Base-by-base conservation (phyloP, 2,113 vertebrate genomes). In the Seriola quinqueradiata region DNA sequence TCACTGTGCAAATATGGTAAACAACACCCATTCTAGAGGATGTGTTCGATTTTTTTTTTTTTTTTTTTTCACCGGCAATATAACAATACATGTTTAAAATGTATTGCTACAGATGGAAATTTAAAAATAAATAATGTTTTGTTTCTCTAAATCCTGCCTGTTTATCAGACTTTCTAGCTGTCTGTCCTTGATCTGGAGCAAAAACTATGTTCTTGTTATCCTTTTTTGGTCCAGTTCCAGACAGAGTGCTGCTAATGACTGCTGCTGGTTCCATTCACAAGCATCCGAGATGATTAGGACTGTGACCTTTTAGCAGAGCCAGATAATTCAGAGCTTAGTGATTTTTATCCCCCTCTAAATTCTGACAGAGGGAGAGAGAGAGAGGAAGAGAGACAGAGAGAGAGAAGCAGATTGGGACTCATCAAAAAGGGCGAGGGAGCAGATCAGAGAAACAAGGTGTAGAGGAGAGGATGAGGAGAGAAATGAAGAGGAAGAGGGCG, bases 221-320 rank as follows among this genome's bases (percentile, higher is more conserved):
- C 54, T 50, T 48, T 71, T 63, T 71, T 32, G 59, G 60, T 88
- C 73, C 2, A 4, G 42, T 64, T 72, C 76, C 86, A 85, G 89
- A 84, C 84, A 88, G 84, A 80, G 75, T 55, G 87, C 77, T 52
- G 85, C 85, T 94, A 93, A 94, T 93, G 92, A 89, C 86, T 80
- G 68, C 79, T 81, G 75, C 85, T 86, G 84, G 81, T 86, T 85
- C 81, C 67, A 46, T 70, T 90, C 82, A 69, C 72, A 68, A 72
- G 87, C 80, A 89, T 88, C 79, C 50, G 8, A 48, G 74, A 87
- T 90, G 85, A 93, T 92, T 87, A 93, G 85, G 79, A 86, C 64
- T 75, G 60, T 90, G 91, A 94, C 93, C 93, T 93, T 93, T 92
- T 90, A 87, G 75, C 83, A 70, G 42, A 90, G 81, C 72, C 78